phyloP scores from a whole-genome alignment of 2,113 vertebrate species.

The Rhodinocichla rosea region DNA sequence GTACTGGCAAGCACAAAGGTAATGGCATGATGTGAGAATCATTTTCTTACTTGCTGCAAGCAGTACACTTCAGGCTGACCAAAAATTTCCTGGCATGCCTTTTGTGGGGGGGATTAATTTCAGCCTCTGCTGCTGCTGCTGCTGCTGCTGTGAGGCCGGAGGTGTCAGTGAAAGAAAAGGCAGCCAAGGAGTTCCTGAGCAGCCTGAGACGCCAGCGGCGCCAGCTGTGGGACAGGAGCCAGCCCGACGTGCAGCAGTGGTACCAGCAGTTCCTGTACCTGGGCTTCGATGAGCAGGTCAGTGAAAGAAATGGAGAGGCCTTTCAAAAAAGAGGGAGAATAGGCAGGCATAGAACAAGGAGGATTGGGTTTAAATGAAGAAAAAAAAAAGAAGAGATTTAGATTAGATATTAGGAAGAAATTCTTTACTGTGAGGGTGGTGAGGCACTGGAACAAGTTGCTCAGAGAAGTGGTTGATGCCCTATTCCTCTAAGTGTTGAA shows the following conservation, averaged over 20 bases:
- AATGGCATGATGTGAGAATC: not conserved
- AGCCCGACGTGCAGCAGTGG: constrained; percentile 93
- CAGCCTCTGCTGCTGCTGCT: constrained; percentile 63
- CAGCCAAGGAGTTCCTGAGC: constrained; percentile 85
- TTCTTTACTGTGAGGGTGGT: not conserved
- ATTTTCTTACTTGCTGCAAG: not conserved
- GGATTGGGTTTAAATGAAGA: not conserved
- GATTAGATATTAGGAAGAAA: not conserved
- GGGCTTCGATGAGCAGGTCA: constrained; percentile 90
- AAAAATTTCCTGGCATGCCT: not conserved
- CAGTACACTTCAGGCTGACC: not conserved
- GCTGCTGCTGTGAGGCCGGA: constrained; percentile 42
- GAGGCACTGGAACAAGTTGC: not conserved
- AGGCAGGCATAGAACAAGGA: not conserved
- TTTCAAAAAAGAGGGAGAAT: not conserved
- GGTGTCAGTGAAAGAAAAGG: constrained; percentile 71
- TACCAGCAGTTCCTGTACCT: constrained; percentile 92
- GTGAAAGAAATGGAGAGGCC: not conserved
- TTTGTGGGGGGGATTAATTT: constrained; percentile 23
- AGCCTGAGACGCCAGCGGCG: constrained; percentile 81
- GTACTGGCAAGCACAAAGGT: not conserved
- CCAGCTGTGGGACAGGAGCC: constrained; percentile 88
- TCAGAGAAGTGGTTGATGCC: not conserved
- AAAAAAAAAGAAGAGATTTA: not conserved
- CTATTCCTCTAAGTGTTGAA: not conserved